Conservation (phyloP, 2,888 invertebrate species). For the Chalcosyrphus nemorum region DNA sequence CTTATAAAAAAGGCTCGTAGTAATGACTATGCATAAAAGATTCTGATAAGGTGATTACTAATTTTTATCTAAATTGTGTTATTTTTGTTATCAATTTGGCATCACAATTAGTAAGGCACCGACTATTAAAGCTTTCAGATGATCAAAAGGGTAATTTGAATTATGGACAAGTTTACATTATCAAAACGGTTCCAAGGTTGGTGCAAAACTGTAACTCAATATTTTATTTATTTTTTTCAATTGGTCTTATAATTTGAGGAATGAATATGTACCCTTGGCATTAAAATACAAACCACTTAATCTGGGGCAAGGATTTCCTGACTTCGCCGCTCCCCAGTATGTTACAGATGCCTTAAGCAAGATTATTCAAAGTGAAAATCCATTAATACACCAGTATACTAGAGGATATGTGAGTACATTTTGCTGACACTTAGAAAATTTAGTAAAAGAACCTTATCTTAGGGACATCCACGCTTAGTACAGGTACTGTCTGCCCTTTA, state of each 20-base stretch:
- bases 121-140: not conserved
- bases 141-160: conserved; percentile 21
- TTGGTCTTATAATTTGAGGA: conserved; percentile 84
- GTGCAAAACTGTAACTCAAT: too few relatives aligned
- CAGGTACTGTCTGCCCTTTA: conserved; percentile 93
- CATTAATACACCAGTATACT: conserved; percentile 94
- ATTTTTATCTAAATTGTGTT: not conserved
- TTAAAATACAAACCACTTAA: conserved; percentile 93
- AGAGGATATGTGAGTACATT: conserved; percentile 92
- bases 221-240: not conserved
- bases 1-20: too few relatives aligned
- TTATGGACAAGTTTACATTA: conserved; percentile 80
- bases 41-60: too few relatives aligned
- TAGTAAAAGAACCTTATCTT: not conserved
- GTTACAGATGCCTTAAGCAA: conserved; percentile 90
- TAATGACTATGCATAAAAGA: too few relatives aligned
- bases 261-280: conserved; percentile 93
- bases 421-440: not conserved
- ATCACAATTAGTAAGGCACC: not conserved
- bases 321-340: conserved; percentile 92
- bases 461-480: conserved; percentile 96
- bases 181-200: conserved; percentile 81
- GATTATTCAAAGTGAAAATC: conserved; percentile 87
- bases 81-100: not conserved
- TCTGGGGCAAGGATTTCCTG: conserved; percentile 97